phyloP scores from a whole-genome alignment of 2,113 vertebrate genomes.

The Zapus hudsonius region DNA sequence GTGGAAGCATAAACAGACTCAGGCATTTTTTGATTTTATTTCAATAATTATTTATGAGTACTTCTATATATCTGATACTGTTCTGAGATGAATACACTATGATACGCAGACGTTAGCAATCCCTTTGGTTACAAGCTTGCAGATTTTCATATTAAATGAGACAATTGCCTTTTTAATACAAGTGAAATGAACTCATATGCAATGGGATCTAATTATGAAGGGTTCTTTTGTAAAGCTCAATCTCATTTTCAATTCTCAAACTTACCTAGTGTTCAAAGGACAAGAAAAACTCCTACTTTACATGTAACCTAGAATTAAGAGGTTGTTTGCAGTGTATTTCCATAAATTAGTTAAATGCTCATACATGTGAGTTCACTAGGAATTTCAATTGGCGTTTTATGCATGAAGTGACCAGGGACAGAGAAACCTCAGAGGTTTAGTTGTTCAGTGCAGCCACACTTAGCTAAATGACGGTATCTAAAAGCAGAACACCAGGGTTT shows the following conservation, averaged over 20 bases:
- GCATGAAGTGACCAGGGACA: neutral
- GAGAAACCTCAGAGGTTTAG: neutral
- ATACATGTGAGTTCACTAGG: neutral
- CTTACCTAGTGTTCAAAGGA: neutral
- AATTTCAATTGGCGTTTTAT: neutral
- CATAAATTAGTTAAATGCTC: neutral
- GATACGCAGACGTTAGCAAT: neutral
- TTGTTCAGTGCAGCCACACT: neutral
- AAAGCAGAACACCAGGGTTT: neutral
- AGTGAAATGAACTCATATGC: neutral
- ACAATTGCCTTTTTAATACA: neutral
- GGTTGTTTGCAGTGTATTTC: neutral
- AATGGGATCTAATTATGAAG: neutral
- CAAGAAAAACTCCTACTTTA: neutral
- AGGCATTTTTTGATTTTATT: neutral
- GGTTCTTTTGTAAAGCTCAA: neutral
- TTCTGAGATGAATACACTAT: neutral
- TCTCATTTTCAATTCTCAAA: neutral
- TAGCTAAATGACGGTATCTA: neutral
- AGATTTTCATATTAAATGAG: neutral
- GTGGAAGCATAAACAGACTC: neutral
- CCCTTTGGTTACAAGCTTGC: neutral
- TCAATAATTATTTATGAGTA: neutral
- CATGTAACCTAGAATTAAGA: neutral
- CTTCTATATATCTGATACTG: neutral